A percentile compares a stretch with the other conserved stretches of the same genome.
Evolutionary conservation across 2,888 invertebrate genomes (phyloP).

Genomic region (Arctia plantaginis): DNA sequence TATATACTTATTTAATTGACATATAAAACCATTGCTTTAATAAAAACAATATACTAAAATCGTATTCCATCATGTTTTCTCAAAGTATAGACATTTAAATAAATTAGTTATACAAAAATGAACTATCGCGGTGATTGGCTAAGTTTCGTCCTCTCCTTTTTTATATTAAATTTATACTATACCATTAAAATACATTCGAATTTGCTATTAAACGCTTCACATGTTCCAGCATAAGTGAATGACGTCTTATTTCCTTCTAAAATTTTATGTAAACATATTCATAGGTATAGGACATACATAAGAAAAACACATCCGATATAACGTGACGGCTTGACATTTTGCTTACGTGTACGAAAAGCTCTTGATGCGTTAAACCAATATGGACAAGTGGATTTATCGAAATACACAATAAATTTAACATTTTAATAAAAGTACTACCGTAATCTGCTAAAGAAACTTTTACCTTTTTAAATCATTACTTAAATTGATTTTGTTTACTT

Average conservation of each 20-base stretch:
- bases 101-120: background rate
- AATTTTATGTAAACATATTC: background rate
- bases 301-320: background rate
- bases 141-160: background rate
- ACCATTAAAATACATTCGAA: background rate
- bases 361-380: background rate
- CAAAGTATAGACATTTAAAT: background rate
- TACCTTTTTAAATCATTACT: background rate
- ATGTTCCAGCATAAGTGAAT: background rate
- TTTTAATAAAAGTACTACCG: background rate
- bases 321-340: background rate
- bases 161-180: too few species aligned
- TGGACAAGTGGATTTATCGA: background rate
- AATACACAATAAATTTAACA: background rate
- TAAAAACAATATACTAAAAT: background rate
- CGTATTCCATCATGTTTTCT: background rate
- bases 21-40: background rate
- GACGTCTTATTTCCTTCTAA: background rate
- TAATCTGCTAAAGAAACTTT: background rate
- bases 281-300: background rate
- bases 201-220: background rate
- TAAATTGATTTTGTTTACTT: too few species aligned
- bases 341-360: background rate
- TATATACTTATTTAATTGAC: too few species aligned
- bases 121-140: background rate